Conservation (phyloP, 2,797 vertebrate species). For the Sphenopsis melanotis region DNA sequence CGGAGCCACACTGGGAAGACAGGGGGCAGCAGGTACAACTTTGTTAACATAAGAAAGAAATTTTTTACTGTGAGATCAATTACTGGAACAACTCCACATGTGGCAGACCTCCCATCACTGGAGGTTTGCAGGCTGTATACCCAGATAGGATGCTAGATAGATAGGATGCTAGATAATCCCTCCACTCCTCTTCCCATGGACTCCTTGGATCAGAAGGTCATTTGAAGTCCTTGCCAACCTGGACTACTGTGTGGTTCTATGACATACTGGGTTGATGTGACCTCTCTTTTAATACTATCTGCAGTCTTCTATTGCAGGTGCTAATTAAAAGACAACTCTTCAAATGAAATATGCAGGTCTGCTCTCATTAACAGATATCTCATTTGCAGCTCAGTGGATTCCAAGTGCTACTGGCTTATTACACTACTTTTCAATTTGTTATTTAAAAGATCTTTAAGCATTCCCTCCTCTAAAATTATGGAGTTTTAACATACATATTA, state of each 20-base stretch:
- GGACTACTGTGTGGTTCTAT: not conserved
- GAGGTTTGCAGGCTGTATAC: not conserved
- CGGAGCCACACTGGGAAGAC: rapidly evolving
- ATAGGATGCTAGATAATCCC: not conserved
- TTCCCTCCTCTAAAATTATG: not conserved
- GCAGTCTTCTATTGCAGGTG: not conserved
- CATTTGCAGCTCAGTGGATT: not conserved
- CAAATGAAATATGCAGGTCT: not conserved
- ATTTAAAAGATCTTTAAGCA: not conserved
- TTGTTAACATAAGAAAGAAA: rapidly evolving
- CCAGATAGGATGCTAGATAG: not conserved
- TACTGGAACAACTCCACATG: not conserved
- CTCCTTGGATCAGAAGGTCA: not conserved
- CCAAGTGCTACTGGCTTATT: not conserved
- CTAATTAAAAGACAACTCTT: not conserved
- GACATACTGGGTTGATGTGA: not conserved
- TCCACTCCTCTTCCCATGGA: not conserved
- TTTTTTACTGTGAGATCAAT: not conserved
- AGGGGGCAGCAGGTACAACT: not conserved
- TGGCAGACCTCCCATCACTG: not conserved
- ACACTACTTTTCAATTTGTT: not conserved
- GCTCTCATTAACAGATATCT: not conserved
- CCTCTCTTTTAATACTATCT: not conserved
- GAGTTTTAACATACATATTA: not conserved
- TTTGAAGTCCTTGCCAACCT: not conserved